Base-by-base conservation (phyloP, 2,888 invertebrate species). In the Andrena minutula region DNA sequence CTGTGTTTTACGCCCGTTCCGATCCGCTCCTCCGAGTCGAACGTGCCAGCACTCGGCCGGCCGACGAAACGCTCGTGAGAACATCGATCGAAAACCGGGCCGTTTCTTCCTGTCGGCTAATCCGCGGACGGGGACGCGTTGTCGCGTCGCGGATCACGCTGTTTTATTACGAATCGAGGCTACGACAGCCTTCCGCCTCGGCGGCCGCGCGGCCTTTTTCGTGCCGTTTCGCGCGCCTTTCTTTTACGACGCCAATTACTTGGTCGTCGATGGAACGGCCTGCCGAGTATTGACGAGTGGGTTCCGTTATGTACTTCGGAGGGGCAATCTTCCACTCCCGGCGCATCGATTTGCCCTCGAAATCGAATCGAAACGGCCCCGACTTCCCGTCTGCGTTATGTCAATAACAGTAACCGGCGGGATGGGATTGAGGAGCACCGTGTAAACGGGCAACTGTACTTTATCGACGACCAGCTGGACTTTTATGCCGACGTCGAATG, bases 341-440 rank as follows among this genome's bases (percentile, higher is more conserved):
- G 49, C 26, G 77, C 71, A 82, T 84, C 88, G 86, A 86, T 86
- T 86, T 88, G 87, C 88, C 84, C 83, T 88, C 88, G 81, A 88
- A 88, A 86, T 88, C 86, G 80, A 85, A 85, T 82, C 76, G 71
- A 65, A 72, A 66, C 68, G 35, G 75, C 70, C 32, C 69, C 79
- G 75, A 74, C 63, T 75, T 79, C 56, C 51, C 71, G 60, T 28
- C 74, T 75, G 41, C 41, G 61, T 47, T 75, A 26, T 80, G 72
- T 79, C 72, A 68, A 77, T 79, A 76, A 79, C 72, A 75, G 41
- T 73, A 76, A 79, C 83, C 41, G 41, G 65, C 41, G 35, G 58
- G 65, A 69, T 49, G 32, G 16, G 53, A 71, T 47, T 12, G 71
- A 6, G n/a, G 32, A 28, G 28, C 69, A 47, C 2, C 8, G 47